These are phyloP conservation scores for Andrena trimmerana DNA, from an alignment of 2,888 invertebrate species.

Conservation along the genomic window DNA sequence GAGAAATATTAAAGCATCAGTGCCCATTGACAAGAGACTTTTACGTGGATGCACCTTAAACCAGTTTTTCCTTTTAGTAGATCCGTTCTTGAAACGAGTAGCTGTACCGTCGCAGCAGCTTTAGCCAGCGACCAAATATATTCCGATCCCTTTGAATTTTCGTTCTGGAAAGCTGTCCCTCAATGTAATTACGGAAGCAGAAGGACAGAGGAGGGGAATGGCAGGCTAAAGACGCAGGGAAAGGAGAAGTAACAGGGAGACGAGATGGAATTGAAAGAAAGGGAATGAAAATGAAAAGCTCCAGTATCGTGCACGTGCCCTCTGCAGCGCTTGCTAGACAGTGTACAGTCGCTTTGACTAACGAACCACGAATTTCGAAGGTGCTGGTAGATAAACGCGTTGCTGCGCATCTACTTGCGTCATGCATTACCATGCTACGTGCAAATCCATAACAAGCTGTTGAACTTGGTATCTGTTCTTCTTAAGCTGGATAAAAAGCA, in stretches of 20 bases:
- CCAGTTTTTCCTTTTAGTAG: not conserved
- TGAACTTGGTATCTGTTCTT: constrained; percentile 35
- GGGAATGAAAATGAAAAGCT: constrained; percentile 39
- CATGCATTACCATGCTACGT: constrained; percentile 60
- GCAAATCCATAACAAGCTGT: constrained; percentile 26
- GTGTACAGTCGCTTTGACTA: constrained; percentile 70
- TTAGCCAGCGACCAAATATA: not conserved
- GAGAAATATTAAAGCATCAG: not conserved
- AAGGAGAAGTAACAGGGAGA: too few species aligned
- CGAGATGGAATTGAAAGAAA: constrained; percentile 10
- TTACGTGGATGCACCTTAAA: not conserved
- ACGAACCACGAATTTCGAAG: constrained; percentile 66
- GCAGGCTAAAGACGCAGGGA: not conserved
- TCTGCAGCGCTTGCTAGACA: constrained; percentile 67
- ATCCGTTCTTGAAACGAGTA: constrained; percentile 8
- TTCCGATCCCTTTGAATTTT: constrained; percentile 20
- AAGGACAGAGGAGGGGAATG: not conserved
- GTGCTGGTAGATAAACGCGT: constrained; percentile 50
- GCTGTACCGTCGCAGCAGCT: not conserved
- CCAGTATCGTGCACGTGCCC: constrained; percentile 49
- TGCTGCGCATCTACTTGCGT: constrained; percentile 43
- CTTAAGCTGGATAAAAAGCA: not conserved
- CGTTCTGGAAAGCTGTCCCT: not conserved
- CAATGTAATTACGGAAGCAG: constrained; percentile 42
- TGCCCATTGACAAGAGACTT: not conserved